These are phyloP conservation scores for Agrochola circellaris DNA, from an alignment of 2,888 invertebrate species.

Conservation along the genomic window DNA sequence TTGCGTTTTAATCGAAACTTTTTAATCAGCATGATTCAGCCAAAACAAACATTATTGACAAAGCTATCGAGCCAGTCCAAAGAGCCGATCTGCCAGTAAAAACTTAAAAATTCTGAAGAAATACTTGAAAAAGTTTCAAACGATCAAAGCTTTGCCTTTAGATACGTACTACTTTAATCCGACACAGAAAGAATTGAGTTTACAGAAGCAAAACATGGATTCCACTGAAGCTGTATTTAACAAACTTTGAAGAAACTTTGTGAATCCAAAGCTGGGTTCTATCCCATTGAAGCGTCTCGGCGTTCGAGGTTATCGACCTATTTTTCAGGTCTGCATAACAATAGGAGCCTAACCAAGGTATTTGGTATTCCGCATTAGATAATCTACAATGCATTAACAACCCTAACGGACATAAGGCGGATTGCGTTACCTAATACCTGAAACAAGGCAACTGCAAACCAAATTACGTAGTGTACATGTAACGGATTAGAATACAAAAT, in stretches of 20 bases:
- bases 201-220: slow-evolving; percentile 29
- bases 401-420: slow-evolving; percentile 4
- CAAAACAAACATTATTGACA: neutral
- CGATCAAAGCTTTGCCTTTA: slow-evolving; percentile 38
- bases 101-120: slow-evolving; percentile 10
- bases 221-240: slow-evolving; percentile 26
- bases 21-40: neutral
- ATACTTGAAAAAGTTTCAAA: slow-evolving; percentile 34
- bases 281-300: slow-evolving; percentile 10
- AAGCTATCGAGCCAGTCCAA: neutral
- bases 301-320: slow-evolving; percentile 24
- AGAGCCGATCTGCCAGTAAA: neutral
- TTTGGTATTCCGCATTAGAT: slow-evolving; percentile 25
- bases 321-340: slow-evolving; percentile 14
- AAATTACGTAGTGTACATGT: slow-evolving; percentile 43
- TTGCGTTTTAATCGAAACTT: neutral
- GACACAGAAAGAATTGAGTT: slow-evolving; percentile 38
- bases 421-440: slow-evolving; percentile 31
- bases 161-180: slow-evolving; percentile 20
- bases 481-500: slow-evolving; percentile 52
- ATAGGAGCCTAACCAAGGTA: slow-evolving; percentile 9
- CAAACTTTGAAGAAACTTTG: slow-evolving; percentile 35
- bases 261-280: slow-evolving; percentile 9
- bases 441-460: slow-evolving; percentile 30
- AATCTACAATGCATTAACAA: slow-evolving; percentile 25